Conservation (phyloP, 2,113 vertebrate species). For the Morphnarchus princeps region DNA sequence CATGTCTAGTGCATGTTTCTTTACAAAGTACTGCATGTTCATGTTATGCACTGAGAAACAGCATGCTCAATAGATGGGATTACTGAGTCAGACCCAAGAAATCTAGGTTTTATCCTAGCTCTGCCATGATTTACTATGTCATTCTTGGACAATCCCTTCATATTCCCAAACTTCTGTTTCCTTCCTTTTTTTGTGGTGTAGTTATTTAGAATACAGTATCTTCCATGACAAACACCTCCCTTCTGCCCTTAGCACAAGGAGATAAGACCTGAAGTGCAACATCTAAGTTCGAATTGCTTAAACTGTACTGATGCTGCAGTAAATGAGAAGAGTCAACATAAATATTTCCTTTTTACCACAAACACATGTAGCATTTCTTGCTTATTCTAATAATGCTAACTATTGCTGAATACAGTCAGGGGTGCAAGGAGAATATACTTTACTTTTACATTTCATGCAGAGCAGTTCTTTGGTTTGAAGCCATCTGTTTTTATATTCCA, state of each 20-base stretch:
- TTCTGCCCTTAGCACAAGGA: neutral
- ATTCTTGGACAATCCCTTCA: neutral
- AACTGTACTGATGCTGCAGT: neutral
- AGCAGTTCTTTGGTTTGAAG: neutral
- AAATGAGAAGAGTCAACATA: neutral
- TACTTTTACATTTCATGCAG: neutral
- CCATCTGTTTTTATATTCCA: neutral
- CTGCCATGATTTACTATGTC: neutral
- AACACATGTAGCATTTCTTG: neutral
- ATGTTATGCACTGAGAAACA: neutral
- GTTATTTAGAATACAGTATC: neutral
- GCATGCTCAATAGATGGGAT: neutral
- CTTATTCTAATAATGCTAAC: neutral
- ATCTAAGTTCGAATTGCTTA: neutral
- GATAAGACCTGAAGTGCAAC: neutral
- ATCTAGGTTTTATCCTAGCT: neutral
- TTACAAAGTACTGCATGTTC: neutral
- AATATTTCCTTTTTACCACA: neutral
- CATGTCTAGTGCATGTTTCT: neutral
- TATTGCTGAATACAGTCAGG: neutral
- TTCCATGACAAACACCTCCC: neutral
- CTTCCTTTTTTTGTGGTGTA: neutral
- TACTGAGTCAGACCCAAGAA: neutral
- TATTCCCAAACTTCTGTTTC: neutral
- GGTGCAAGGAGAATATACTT: neutral